These are phyloP conservation scores for Carassius gibelio DNA, from an alignment of 2,113 vertebrate species.

Conservation along the genomic window DNA sequence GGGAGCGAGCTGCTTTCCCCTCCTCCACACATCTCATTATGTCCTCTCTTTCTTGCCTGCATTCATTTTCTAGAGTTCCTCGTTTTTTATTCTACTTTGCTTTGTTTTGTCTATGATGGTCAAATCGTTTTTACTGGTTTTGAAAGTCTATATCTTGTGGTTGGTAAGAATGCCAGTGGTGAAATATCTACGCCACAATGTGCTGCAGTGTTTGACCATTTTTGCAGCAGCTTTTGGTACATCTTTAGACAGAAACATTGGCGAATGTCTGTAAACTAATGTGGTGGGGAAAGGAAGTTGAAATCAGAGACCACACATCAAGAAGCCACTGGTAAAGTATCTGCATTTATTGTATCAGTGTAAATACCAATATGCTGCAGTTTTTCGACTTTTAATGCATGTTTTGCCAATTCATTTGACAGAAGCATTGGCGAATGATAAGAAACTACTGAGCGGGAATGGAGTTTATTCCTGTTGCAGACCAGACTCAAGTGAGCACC, in stretches of 20 bases:
- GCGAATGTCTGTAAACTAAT: background rate
- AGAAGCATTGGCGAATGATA: background rate
- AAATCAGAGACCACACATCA: background rate
- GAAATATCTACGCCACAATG: background rate
- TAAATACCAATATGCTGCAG: background rate
- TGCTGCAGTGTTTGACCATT: background rate
- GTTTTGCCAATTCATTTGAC: background rate
- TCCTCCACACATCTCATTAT: conserved; percentile 5
- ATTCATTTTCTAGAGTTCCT: background rate
- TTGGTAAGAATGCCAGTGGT: background rate
- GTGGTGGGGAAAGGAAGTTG: background rate
- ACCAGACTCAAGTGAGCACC: background rate
- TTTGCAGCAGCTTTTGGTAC: background rate
- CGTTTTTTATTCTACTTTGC: background rate
- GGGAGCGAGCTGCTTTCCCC: background rate
- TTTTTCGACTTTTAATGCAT: background rate
- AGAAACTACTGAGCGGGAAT: background rate
- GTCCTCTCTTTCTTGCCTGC: too few species aligned
- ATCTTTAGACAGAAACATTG: background rate
- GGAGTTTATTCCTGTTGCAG: background rate
- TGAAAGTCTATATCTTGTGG: background rate
- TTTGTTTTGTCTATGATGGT: background rate
- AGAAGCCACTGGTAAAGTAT: background rate
- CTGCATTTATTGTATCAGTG: background rate
- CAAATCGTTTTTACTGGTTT: background rate